Conservation (phyloP, 2,113 vertebrate species). For the Oenanthe oenanthe region DNA sequence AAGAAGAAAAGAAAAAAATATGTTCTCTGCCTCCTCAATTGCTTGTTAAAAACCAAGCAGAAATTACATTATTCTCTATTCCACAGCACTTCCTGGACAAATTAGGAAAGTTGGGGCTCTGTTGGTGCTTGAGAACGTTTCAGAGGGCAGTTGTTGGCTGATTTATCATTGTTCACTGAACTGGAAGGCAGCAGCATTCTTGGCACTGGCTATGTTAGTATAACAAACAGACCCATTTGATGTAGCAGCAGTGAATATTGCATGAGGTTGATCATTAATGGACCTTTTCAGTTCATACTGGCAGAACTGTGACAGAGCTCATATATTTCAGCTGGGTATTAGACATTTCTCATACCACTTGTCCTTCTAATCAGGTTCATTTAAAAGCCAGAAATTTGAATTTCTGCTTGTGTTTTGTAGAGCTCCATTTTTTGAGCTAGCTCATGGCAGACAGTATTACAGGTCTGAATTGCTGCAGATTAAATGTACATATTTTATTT, state of each 20-base stretch:
- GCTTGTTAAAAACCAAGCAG: not conserved
- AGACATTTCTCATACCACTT: slow-evolving; percentile 13
- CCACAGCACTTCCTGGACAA: not conserved
- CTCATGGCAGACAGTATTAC: not conserved
- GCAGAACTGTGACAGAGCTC: slow-evolving; percentile 25
- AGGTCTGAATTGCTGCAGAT: not conserved
- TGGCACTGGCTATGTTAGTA: slow-evolving; percentile 29
- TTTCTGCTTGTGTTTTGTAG: not conserved
- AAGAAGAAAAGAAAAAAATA: not conserved
- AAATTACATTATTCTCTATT: not conserved
- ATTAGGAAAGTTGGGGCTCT: not conserved
- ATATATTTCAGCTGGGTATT: not conserved
- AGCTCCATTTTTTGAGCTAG: not conserved
- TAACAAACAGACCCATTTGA: slow-evolving; percentile 64
- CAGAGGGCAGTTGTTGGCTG: not conserved
- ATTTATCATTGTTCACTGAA: slow-evolving; percentile 41
- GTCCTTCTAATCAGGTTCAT: slow-evolving; percentile 17
- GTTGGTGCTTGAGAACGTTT: not conserved
- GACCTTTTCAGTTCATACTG: slow-evolving; percentile 51
- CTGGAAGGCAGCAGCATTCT: slow-evolving; percentile 8
- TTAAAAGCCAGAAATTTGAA: slow-evolving; percentile 38
- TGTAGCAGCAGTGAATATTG: slow-evolving; percentile 74
- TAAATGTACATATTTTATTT: not conserved
- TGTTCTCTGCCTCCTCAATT: not conserved
- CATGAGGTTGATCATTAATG: slow-evolving; percentile 71